Percentiles rank a stretch among this genome's conserved stretches.
Conservation (phyloP, 2,113 vertebrate species). For the Bettongia penicillata region DNA sequence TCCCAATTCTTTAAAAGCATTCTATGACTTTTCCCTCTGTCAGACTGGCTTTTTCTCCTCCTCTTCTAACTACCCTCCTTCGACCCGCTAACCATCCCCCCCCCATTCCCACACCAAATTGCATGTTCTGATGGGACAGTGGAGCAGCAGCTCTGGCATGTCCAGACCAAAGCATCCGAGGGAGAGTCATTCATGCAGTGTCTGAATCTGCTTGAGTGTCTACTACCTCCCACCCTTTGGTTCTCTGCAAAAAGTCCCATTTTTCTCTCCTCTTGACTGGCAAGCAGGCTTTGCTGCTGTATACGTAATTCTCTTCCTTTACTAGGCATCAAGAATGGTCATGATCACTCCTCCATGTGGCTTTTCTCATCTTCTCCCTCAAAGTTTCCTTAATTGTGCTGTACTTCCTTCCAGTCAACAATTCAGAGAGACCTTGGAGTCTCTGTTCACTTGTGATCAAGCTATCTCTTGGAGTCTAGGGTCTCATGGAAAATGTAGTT, state of each 20-base stretch:
- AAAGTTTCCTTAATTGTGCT: neutral
- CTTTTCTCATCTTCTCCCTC: neutral
- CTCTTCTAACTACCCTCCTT: neutral
- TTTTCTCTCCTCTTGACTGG: neutral
- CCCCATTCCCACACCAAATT: neutral
- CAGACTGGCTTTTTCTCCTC: neutral
- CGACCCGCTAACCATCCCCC: too few relatives aligned
- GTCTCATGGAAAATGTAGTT: neutral
- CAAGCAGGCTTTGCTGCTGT: neutral
- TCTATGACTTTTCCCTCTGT: neutral
- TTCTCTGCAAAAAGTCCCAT: neutral
- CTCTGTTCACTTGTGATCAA: neutral
- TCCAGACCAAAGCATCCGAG: neutral
- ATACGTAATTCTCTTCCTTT: neutral
- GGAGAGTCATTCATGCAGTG: neutral
- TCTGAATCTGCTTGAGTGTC: neutral
- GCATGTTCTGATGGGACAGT: neutral
- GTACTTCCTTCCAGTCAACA: neutral
- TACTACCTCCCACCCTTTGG: neutral
- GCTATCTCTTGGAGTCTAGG: neutral
- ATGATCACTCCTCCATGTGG: neutral
- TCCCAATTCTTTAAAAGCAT: neutral
- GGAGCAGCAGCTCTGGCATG: neutral
- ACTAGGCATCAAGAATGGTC: neutral
- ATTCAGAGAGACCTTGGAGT: neutral